Evolutionary conservation across 2,797 vertebrate genomes (phyloP).

Genomic region (Apogon hyalosoma): DNA sequence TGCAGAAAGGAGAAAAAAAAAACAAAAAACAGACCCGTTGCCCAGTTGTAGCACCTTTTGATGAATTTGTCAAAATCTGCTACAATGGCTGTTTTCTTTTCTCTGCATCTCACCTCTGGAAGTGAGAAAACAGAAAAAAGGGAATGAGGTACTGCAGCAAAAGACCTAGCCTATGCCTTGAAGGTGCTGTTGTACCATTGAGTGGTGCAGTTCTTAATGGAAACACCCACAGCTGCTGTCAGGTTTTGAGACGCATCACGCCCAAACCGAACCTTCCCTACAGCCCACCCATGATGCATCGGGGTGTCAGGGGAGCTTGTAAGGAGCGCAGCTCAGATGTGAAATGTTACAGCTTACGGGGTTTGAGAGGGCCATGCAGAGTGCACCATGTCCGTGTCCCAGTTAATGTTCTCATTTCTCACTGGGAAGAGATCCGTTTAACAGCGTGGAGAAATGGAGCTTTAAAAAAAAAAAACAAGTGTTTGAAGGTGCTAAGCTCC

Average conservation of each 20-base stretch:
- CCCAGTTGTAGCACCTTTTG: constrained; percentile 39
- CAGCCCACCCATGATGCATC: constrained; percentile 77
- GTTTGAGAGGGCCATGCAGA: constrained; percentile 59
- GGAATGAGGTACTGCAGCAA: constrained; percentile 28
- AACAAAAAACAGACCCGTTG: constrained; percentile 24
- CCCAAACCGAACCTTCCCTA: constrained; percentile 48
- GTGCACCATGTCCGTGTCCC: constrained; percentile 68
- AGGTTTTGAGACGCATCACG: constrained; percentile 69
- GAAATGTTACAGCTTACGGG: constrained; percentile 76
- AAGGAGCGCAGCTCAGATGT: constrained; percentile 65
- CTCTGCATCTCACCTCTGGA: constrained; percentile 21
- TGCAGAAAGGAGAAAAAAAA: not conserved
- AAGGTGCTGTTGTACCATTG: constrained; percentile 64
- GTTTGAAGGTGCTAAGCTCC: constrained; percentile 60
- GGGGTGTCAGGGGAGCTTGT: constrained; percentile 70
- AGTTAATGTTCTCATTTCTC: constrained; percentile 79
- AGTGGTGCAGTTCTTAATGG: constrained; percentile 75
- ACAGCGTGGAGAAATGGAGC: constrained; percentile 66
- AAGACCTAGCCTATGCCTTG: constrained; percentile 13
- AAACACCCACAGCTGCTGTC: constrained; percentile 78
- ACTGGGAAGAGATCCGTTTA: constrained; percentile 68
- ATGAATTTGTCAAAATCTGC: constrained; percentile 61
- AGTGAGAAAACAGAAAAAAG: constrained; percentile 23
- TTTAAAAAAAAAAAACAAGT: constrained; percentile 71
- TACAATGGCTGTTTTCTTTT: constrained; percentile 43